phyloP scores from a whole-genome alignment of 2,113 vertebrate species.

The Oncorhynchus nerka region DNA sequence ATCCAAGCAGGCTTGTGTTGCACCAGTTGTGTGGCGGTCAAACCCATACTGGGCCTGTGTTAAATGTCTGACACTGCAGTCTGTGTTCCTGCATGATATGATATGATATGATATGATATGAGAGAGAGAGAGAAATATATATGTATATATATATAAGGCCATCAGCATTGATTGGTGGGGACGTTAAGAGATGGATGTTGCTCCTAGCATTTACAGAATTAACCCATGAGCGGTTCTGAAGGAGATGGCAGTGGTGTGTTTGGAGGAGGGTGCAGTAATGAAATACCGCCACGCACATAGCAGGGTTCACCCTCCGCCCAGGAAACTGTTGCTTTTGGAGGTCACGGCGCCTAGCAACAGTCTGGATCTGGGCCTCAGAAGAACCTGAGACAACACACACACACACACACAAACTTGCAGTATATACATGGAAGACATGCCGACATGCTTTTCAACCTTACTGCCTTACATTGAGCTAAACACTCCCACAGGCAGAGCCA shows the following conservation, averaged over 20 bases:
- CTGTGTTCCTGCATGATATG: too few relatives aligned
- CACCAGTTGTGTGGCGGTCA: not conserved
- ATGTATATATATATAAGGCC: not conserved
- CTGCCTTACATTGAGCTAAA: slow-evolving; percentile 15
- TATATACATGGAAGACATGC: not conserved
- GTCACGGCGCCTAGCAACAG: slow-evolving; percentile 65
- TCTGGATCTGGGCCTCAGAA: slow-evolving; percentile 48
- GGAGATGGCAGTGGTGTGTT: slow-evolving; percentile 41
- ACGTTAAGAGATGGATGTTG: slow-evolving; percentile 11
- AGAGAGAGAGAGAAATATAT: not conserved
- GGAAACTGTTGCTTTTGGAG: slow-evolving; percentile 58
- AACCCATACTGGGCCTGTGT: not conserved
- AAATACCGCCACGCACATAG: slow-evolving; percentile 49
- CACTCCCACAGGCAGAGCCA: slow-evolving; percentile 4
- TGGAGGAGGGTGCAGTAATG: slow-evolving; percentile 42
- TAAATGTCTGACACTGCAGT: not conserved
- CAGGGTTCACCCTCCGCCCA: slow-evolving; percentile 56
- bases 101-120: too few relatives aligned
- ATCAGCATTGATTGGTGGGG: slow-evolving; percentile 9
- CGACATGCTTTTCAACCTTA: not conserved
- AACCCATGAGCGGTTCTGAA: slow-evolving; percentile 16
- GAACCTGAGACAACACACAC: slow-evolving; percentile 53
- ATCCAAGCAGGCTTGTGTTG: not conserved
- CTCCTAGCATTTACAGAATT: slow-evolving; percentile 17
- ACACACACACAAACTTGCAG: not conserved